Base-by-base conservation (phyloP, 1,140 invertebrate species). In the Dendroctonus valens region DNA sequence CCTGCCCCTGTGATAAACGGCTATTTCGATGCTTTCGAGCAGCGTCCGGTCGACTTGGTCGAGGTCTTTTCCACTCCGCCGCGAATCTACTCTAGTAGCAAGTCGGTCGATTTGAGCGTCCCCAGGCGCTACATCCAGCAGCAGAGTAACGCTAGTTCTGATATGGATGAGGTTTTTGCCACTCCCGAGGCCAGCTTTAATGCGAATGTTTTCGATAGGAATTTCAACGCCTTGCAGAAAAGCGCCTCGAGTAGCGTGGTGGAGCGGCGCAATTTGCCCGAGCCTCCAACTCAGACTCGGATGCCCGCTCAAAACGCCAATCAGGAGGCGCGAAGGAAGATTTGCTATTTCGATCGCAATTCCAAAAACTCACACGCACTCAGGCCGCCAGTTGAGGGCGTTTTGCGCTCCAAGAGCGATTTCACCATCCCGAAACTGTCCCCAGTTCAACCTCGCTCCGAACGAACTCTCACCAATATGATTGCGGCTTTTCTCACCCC, bases 331-430 rank as follows among this genome's bases (percentile, higher is more conserved):
- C 37, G 37, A n/a, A 38, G 48, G n/a, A 40, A 41, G 42, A 39
- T 52, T 54, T 59, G 15, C 9, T 52, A 41, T 14, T 68, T 58
- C 15, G 41, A 63, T 14, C 55, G 44, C 12, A 59, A 63, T 6
- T 40, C 57, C 6, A 46, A 65, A 5, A 41, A 39, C 51, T n/a
- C 12, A 9, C 7, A 63, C 12, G 41, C 11, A 3, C 12, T 54
- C 6, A 55, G 50, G 38, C 38, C 53, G 0, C 42, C 53, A 2
- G 42, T 57, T 9, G 64, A 72, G 38, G 75, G 69, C 5, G 74
- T 77, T n/a, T 42, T 77, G 39, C 60, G 73, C n/a, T 77, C 76
- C 0, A 76, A 75, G 67, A 77, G 75, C 63, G 76, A 77, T 38
- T 77, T 74, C 60, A 70, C 74, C 59, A 77, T 78, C n/a, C 74